Evolutionary conservation across 2,888 invertebrate species (phyloP), one percentile per base, ranked within the genome.

Genomic region (Xylota segnis): DNA sequence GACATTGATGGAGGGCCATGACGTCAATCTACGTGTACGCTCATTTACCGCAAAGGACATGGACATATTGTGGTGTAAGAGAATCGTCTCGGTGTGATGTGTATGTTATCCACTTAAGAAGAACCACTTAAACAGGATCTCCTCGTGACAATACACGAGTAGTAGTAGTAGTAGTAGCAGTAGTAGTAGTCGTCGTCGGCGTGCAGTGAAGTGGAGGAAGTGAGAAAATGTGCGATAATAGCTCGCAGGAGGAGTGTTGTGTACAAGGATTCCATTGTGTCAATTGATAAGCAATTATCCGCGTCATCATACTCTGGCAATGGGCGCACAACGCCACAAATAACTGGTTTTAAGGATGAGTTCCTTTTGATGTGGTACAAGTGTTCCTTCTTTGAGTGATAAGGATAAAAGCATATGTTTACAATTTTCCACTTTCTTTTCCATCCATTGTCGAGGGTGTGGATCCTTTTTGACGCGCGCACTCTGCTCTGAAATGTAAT

Each of bases 201-300:
- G 18, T 9, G 6, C 14, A 14, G 0, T 29, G 58, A 14, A 7
- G 23, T 5, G 5, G 40, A 52, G 23, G 52, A 74, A 43, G 61
- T 32, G 61, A 74, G 32, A 74, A 74, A 74, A 63, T 61, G 61
- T 40, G 32, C 52, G 61, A 54, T 65, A 65, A 63, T 45, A 43
- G 74, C 54, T 10, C 43, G 32, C 54, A 54, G 16, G 61, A 66
- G 14, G 37, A 50, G n/a, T 16, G 9, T n/a, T n/a, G 29, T 16
- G 18, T 4, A 18, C 2, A 18, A 58, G 37, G 12, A 29, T 63
- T 71, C 59, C 65, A 81, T 81, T 65, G 9, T 58, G 71, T 43
- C 59, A 71, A 82, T 82, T 82, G 86, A 86, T 82, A 86, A 82
- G 82, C 86, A 86, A 86, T 86, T 86, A 82, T 77, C 68, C 72